These are phyloP conservation scores for Hyperoplus lanceolatus DNA, from an alignment of 2,797 vertebrate genomes.

Conservation along the genomic window DNA sequence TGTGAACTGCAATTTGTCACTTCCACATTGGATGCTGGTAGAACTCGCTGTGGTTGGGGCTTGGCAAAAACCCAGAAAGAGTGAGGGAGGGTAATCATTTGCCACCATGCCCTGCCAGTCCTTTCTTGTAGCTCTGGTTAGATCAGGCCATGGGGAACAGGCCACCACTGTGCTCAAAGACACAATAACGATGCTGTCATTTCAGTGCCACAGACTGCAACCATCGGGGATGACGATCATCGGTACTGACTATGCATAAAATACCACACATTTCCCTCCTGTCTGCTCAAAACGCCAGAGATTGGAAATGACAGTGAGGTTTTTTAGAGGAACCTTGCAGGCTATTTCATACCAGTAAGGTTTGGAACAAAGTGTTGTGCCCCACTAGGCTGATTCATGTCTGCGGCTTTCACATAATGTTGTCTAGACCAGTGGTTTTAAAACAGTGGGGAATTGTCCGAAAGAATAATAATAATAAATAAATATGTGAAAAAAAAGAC, in stretches of 20 bases:
- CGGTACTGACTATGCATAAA: conserved; percentile 82
- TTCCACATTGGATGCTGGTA: no score
- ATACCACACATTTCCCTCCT: conserved; percentile 70
- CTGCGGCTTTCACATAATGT: conserved; percentile 40
- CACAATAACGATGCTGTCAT: conserved; percentile 77
- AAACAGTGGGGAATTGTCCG: no score
- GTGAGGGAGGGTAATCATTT: conserved; percentile 47
- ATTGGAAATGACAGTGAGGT: conserved; percentile 75
- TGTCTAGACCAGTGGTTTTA: background rate
- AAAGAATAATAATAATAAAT: no score
- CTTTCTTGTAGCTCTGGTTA: conserved; percentile 61
- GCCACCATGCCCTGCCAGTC: conserved; percentile 10
- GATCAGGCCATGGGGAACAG: conserved; percentile 62
- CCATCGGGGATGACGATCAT: conserved; percentile 72
- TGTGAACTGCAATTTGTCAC: background rate
- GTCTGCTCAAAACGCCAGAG: conserved; percentile 66
- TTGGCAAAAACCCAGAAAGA: no score
- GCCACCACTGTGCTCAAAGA: conserved; percentile 67
- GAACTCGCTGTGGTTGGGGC: no score
- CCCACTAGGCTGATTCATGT: conserved; percentile 55
- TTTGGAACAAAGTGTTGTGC: conserved; percentile 57
- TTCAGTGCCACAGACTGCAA: conserved; percentile 66
- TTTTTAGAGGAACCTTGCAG: conserved; percentile 56
- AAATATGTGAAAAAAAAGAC: no score
- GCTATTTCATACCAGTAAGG: conserved; percentile 42